Base-by-base conservation (phyloP, 1,140 invertebrate genomes). In the Hermetia illucens region DNA sequence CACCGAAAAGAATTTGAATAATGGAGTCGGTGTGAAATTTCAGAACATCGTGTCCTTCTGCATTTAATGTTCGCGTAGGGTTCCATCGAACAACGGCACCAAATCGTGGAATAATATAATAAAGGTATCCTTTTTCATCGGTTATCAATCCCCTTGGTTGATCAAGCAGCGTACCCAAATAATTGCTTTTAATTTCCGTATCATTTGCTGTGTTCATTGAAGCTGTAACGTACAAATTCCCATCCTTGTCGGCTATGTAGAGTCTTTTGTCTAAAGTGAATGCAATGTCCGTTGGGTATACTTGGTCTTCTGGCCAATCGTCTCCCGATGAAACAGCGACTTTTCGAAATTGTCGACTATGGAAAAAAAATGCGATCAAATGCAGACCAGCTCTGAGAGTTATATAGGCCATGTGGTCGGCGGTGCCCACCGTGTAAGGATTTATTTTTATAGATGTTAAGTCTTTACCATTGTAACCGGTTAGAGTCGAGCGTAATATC, bases 11-110 rank as follows among this genome's bases (percentile, higher is more conserved):
- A 13, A 27, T 27, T 13, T 27, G 24, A 13, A 27, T 13, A 8
- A 27, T 13, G 24, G 24, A 13, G 8, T 9, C 8, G 8, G 24
- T 27, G 8, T 27, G 24, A 13, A 27, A 27, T 9, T 9, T 8
- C 22, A 33, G 15, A 34, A 40, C 21, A 25, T 36, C 35, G 19
- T 36, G 35, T 17, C 35, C 18, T 27, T 36, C 35, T 16, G 35
- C 35, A 16, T 12, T n/a, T 10, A 36, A 24, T 25, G 35, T 17
- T 15, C 17, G 18, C 27, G 9, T 24, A n/a, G 35, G 35, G 19
- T 36, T 18, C 35, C 35, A 36, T 13, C 13, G 18, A 4, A 24
- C 35, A 25, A 36, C 24, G 10, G 35, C 21, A 2, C 17, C 18
- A 24, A 16, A 17, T 24, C 21, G 13, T 8, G 35, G 21, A 4